phyloP scores from a whole-genome alignment of 1,140 invertebrate species.

The Bombus soroeensis region DNA sequence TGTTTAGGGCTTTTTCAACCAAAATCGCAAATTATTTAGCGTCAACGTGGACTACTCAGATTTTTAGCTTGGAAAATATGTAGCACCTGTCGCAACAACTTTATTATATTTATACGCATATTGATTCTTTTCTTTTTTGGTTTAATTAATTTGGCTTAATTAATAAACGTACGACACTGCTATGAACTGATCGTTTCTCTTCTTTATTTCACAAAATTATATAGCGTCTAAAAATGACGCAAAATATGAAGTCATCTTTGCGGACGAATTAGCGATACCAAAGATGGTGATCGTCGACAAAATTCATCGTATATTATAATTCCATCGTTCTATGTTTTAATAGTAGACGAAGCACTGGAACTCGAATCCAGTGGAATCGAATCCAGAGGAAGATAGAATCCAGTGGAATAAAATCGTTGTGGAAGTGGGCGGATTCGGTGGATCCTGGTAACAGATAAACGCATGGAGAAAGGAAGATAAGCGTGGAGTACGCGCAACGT shows the following conservation, averaged over 20 bases:
- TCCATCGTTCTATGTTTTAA: background rate
- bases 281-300: background rate
- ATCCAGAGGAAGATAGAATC: background rate
- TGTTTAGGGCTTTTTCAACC: too few species aligned
- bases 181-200: background rate
- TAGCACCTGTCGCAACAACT: too few species aligned
- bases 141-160: too few species aligned
- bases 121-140: background rate
- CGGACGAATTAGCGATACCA: background rate
- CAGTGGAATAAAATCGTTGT: background rate
- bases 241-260: background rate
- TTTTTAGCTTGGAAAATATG: too few species aligned
- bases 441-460: slow-evolving; percentile 27
- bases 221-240: background rate
- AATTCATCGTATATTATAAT: too few species aligned
- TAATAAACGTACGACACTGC: background rate
- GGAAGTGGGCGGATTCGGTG: slow-evolving; percentile 29
- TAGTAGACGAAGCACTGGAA: too few species aligned
- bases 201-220: background rate
- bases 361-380: background rate
- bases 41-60: too few species aligned
- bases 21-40: too few species aligned
- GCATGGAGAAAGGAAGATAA: background rate
- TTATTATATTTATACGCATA: too few species aligned
- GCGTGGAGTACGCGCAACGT: background rate